A percentile compares a stretch with the other conserved stretches of the same genome.
Evolutionary conservation across 2,888 invertebrate genomes (phyloP).

Genomic region (Cloeon dipterum): DNA sequence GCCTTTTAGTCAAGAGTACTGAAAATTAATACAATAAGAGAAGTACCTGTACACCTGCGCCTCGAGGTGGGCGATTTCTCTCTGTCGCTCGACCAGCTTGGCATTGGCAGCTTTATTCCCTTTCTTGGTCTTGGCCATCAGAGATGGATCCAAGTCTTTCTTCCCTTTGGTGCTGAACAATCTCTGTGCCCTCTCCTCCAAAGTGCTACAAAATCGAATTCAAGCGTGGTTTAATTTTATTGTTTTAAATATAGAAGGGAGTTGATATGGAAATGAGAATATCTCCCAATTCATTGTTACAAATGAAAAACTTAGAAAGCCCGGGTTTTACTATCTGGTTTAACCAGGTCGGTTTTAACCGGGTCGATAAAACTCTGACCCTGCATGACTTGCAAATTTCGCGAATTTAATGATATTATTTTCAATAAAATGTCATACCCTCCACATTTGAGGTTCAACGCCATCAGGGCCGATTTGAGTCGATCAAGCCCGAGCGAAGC

Average conservation of each 20-base stretch:
- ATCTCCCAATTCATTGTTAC: not conserved
- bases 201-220: slow-evolving; percentile 28
- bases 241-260: slow-evolving; percentile 2
- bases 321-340: no score
- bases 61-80: slow-evolving; percentile 72
- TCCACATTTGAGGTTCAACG: slow-evolving; percentile 91
- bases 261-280: slow-evolving; percentile 2
- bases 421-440: slow-evolving; percentile 30
- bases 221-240: not conserved
- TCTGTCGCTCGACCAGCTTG: slow-evolving; percentile 44
- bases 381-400: no score
- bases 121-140: slow-evolving; percentile 76
- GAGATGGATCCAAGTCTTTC: slow-evolving; percentile 70
- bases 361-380: no score
- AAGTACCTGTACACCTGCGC: slow-evolving; percentile 60
- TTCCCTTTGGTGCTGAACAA: slow-evolving; percentile 91
- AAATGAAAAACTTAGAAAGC: no score
- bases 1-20: not conserved
- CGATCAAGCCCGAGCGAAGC: slow-evolving; percentile 93
- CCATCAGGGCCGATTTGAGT: slow-evolving; percentile 90
- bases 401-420: not conserved
- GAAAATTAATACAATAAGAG: not conserved
- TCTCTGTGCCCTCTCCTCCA: slow-evolving; percentile 92
- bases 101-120: slow-evolving; percentile 37
- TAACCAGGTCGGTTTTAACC: no score